Conservation (phyloP, 2,888 invertebrate species). For the Napeogenes sylphis region DNA sequence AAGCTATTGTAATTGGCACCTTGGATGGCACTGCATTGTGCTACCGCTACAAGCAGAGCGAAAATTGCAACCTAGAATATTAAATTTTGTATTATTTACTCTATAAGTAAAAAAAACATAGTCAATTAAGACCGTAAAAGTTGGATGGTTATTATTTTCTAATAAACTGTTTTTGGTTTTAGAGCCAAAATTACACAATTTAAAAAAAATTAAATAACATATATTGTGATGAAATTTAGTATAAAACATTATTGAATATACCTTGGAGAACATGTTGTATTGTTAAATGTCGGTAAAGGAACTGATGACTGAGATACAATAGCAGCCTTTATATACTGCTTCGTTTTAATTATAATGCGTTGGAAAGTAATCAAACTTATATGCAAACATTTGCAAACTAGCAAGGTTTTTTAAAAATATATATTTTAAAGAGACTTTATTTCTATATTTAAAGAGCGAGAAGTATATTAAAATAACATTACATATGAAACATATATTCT, state of each 20-base stretch:
- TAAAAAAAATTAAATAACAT: neutral
- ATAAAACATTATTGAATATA: constrained; percentile 13
- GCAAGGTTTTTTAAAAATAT: constrained; percentile 24
- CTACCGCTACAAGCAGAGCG: constrained; percentile 47
- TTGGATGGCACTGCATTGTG: constrained; percentile 47
- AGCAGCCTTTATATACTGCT: constrained; percentile 34
- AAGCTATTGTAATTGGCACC: constrained; percentile 59
- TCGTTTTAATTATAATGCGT: constrained; percentile 15
- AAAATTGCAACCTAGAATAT: constrained; percentile 31
- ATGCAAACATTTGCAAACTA: constrained; percentile 31
- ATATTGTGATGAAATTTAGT: neutral
- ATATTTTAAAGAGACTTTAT: neutral
- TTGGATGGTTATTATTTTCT: no score
- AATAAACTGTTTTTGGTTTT: no score
- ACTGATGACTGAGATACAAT: constrained; percentile 33
- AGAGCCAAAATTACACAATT: no score
- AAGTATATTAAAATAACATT: no score
- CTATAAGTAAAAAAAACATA: no score
- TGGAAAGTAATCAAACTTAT: constrained; percentile 29
- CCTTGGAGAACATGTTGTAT: constrained; percentile 37
- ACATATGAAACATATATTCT: no score
- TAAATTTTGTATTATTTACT: neutral
- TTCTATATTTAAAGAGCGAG: no score
- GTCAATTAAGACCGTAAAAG: no score
- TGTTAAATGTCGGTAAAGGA: constrained; percentile 32